Evolutionary conservation across 2,888 invertebrate species (phyloP).

Genomic region (Chrysolina americana): DNA sequence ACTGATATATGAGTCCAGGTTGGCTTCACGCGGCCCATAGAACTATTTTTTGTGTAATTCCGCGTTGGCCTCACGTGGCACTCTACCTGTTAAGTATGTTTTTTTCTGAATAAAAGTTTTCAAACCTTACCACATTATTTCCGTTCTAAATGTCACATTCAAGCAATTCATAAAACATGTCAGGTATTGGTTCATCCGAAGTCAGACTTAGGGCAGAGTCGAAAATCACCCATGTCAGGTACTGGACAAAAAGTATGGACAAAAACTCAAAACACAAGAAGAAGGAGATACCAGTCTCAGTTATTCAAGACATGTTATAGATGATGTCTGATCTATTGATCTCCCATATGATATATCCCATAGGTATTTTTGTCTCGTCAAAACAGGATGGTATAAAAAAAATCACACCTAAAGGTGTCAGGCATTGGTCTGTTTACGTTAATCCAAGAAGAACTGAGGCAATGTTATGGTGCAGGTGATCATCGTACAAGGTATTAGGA

Average conservation of each 20-base stretch:
- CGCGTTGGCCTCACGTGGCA: too few relatives aligned
- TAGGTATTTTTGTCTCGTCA: not conserved
- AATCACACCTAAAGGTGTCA: not conserved
- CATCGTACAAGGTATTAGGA: too few relatives aligned
- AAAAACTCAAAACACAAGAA: not conserved
- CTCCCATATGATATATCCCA: not conserved
- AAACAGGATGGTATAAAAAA: not conserved
- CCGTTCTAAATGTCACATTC: not conserved
- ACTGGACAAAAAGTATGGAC: constrained; percentile 15
- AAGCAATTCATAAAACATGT: not conserved
- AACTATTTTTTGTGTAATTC: too few relatives aligned
- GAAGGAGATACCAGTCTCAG: not conserved
- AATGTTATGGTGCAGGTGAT: too few relatives aligned
- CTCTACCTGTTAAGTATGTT: too few relatives aligned
- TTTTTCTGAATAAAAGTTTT: too few relatives aligned
- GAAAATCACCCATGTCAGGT: constrained; percentile 19
- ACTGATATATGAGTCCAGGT: too few relatives aligned
- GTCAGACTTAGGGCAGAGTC: constrained; percentile 22
- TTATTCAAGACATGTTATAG: not conserved
- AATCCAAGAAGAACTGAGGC: too few relatives aligned
- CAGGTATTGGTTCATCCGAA: constrained; percentile 15
- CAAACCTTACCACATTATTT: constrained; percentile 1
- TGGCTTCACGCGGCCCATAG: too few relatives aligned
- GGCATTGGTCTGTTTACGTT: too few relatives aligned
- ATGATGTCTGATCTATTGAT: not conserved